phyloP scores from a whole-genome alignment of 2,797 vertebrate genomes.

The Zenarchopterus dispar region DNA sequence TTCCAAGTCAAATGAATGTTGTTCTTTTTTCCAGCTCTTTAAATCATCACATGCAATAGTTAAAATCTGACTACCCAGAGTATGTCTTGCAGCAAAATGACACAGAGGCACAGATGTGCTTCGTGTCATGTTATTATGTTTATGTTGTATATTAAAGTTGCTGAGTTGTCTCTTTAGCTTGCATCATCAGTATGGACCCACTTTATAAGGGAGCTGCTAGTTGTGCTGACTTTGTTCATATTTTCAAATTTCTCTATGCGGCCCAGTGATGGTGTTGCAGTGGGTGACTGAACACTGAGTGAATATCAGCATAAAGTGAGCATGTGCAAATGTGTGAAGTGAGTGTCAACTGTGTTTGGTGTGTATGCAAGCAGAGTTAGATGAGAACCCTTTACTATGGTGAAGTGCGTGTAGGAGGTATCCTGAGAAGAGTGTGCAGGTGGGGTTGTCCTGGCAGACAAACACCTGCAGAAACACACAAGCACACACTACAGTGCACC shows the following conservation, averaged over 20 bases:
- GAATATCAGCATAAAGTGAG: constrained; percentile 36
- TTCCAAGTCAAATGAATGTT: no score
- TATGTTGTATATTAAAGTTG: no score
- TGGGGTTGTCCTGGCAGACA: not conserved
- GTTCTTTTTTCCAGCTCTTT: no score
- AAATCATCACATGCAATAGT: not conserved
- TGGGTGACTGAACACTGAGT: not conserved
- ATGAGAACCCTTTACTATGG: no score
- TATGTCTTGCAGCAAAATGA: not conserved
- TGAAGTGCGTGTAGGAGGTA: not conserved
- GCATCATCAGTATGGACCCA: constrained; percentile 1
- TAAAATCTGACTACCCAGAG: not conserved
- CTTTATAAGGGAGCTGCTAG: constrained; percentile 23
- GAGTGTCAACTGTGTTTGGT: no score
- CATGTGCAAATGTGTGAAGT: constrained; percentile 32
- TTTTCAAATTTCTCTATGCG: constrained; percentile 17
- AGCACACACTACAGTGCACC: no score
- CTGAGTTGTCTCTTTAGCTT: no score
- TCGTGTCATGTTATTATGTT: no score
- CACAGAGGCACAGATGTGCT: no score
- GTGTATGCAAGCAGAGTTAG: no score
- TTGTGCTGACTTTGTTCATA: constrained; percentile 41
- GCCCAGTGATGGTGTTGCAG: constrained; percentile 9
- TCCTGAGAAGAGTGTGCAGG: constrained; percentile 18
- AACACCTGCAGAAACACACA: not conserved